Evolutionary conservation across 2,113 vertebrate genomes (phyloP).

Genomic region (Mohoua ochrocephala): DNA sequence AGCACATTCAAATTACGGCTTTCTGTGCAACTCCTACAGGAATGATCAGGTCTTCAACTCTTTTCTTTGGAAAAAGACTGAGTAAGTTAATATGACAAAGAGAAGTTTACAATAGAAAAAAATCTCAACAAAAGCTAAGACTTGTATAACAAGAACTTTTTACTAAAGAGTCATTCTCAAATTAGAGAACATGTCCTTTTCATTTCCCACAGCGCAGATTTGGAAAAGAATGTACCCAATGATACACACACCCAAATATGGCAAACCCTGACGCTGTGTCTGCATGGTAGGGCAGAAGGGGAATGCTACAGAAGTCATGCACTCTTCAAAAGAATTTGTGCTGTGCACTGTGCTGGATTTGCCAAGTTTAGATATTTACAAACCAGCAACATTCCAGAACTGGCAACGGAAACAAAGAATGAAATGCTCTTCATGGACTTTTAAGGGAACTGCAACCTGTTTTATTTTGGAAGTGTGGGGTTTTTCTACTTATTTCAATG

Average conservation of each 20-base stretch:
- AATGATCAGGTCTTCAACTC: background rate
- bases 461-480: background rate
- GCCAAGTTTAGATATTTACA: background rate
- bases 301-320: background rate
- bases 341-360: background rate
- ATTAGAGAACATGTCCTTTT: background rate
- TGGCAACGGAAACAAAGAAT: background rate
- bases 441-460: accelerated
- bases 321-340: background rate
- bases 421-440: background rate
- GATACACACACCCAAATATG: conserved; percentile 46
- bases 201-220: background rate
- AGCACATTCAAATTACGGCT: background rate
- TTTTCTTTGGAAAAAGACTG: background rate
- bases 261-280: background rate
- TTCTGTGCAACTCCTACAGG: background rate
- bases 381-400: background rate
- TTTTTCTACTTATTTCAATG: background rate
- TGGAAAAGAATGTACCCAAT: background rate
- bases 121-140: background rate
- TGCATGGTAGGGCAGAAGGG: background rate
- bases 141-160: background rate
- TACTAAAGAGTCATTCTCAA: background rate
- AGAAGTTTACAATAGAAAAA: background rate
- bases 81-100: background rate